Evolutionary conservation across 2,113 vertebrate species (phyloP).

Genomic region (Laterallus jamaicensis): DNA sequence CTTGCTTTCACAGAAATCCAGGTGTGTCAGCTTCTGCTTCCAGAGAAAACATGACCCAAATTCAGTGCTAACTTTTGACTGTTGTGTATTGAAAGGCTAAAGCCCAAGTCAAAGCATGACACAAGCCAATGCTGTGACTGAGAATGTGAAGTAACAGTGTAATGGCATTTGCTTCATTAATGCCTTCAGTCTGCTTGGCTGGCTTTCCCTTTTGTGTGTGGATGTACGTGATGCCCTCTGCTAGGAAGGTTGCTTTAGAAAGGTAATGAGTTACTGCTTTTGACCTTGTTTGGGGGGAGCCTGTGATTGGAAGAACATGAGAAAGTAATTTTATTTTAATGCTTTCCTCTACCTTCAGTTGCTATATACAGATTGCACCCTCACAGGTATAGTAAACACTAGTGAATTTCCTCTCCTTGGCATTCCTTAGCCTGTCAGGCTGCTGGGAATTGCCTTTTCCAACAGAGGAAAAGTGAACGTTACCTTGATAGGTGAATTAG

Average conservation of each 20-base stretch:
- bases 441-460: neutral
- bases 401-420: neutral
- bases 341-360: neutral
- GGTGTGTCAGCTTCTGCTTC: neutral
- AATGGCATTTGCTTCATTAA: conserved; percentile 10
- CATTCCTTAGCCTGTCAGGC: neutral
- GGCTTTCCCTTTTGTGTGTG: conserved; percentile 40
- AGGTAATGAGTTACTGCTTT: conserved; percentile 27
- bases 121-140: neutral
- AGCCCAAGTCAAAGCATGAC: neutral
- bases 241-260: conserved; percentile 8
- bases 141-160: neutral
- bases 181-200: neutral
- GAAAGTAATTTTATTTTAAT: neutral
- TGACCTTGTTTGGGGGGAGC: conserved; percentile 13
- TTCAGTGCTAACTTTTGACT: neutral
- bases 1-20: neutral
- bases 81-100: neutral
- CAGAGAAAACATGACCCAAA: neutral
- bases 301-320: neutral
- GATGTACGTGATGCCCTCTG: conserved; percentile 4
- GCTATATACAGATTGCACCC: neutral
- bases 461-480: conserved; percentile 11
- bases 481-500: conserved; percentile 68
- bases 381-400: neutral